Conservation (phyloP, 2,888 invertebrate species). For the Papilio protenor region DNA sequence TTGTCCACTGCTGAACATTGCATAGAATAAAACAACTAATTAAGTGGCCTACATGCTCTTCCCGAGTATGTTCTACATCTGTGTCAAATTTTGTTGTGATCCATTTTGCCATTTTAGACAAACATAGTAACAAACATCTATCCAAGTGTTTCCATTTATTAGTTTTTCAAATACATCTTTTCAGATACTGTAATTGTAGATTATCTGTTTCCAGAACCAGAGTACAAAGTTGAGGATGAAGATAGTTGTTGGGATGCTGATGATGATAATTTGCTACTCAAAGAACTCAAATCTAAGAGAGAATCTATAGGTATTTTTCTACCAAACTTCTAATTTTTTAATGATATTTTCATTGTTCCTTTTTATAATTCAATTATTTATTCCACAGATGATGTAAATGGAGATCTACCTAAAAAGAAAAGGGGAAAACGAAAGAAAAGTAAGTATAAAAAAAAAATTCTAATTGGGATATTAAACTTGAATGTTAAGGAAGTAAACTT, state of each 20-base stretch:
- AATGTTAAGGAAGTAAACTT: too few relatives aligned
- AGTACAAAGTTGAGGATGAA: slow-evolving; percentile 55
- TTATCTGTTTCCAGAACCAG: slow-evolving; percentile 57
- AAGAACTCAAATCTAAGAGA: slow-evolving; percentile 47
- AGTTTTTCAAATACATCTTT: background rate
- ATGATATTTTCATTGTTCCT: slow-evolving; percentile 9
- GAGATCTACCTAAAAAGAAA: slow-evolving; percentile 64
- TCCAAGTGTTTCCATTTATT: background rate
- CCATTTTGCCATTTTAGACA: too few relatives aligned
- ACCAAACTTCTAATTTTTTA: background rate
- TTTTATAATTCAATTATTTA: slow-evolving; percentile 15
- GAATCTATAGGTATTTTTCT: slow-evolving; percentile 19
- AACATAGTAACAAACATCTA: background rate
- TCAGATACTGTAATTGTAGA: background rate
- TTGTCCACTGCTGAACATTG: too few relatives aligned
- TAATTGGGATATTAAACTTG: background rate
- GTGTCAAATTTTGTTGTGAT: too few relatives aligned
- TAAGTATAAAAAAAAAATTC: slow-evolving; percentile 44
- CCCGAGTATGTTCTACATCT: too few relatives aligned
- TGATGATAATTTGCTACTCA: slow-evolving; percentile 67
- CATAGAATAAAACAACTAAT: too few relatives aligned
- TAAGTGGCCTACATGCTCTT: too few relatives aligned
- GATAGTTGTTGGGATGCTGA: slow-evolving; percentile 74
- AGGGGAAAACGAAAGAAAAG: slow-evolving; percentile 72
- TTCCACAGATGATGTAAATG: slow-evolving; percentile 53